Conservation (phyloP, 2,113 vertebrate species). For the Montifringilla adamsi region DNA sequence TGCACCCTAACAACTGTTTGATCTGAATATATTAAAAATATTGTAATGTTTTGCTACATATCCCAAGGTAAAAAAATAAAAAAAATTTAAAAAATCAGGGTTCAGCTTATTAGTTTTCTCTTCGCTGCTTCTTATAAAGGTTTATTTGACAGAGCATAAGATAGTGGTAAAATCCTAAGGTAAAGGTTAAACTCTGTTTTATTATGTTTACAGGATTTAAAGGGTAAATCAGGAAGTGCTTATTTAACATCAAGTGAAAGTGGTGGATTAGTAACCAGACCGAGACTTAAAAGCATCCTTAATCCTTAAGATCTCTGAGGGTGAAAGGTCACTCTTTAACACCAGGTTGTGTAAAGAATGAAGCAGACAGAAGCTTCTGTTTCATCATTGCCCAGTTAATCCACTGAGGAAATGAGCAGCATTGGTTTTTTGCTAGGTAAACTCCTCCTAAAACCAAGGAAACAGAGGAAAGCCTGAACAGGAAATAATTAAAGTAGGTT, state of each 20-base stretch:
- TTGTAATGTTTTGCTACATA: constrained; percentile 79
- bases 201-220: constrained; percentile 85
- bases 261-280: constrained; percentile 84
- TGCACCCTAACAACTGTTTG: constrained; percentile 63
- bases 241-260: constrained; percentile 88
- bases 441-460: constrained; percentile 68
- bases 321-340: constrained; percentile 91
- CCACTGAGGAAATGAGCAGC: constrained; percentile 87
- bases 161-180: constrained; percentile 82
- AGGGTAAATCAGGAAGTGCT: constrained; percentile 83
- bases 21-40: constrained; percentile 79
- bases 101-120: constrained; percentile 80
- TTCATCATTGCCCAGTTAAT: constrained; percentile 79
- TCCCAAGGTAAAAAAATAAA: constrained; percentile 63
- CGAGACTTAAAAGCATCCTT: constrained; percentile 85
- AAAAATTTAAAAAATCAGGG: constrained; percentile 20
- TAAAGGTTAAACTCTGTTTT: constrained; percentile 85
- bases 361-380: constrained; percentile 80
- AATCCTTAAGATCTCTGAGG: constrained; percentile 91
- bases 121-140: constrained; percentile 72
- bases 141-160: constrained; percentile 74
- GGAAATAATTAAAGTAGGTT: constrained; percentile 68
- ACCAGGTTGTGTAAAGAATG: constrained; percentile 86
- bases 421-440: constrained; percentile 63
- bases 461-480: constrained; percentile 56